phyloP scores from a whole-genome alignment of 1,140 invertebrate genomes.

The Lordiphosa collinella region DNA sequence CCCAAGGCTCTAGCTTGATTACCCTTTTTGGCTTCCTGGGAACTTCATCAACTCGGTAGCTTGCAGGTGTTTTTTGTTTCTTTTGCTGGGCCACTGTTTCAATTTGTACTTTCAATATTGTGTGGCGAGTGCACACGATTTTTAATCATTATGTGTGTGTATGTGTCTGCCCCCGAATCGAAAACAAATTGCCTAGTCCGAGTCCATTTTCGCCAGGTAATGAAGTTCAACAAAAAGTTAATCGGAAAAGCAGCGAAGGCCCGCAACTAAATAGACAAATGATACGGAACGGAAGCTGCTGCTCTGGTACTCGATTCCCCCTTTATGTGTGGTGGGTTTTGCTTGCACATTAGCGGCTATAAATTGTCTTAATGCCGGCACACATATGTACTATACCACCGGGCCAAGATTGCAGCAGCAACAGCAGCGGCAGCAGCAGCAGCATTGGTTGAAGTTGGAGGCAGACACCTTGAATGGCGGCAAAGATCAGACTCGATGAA shows the following conservation, averaged over 20 bases:
- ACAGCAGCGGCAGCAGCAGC: slow-evolving; percentile 9
- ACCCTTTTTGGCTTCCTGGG: slow-evolving; percentile 30
- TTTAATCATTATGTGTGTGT: slow-evolving; percentile 61
- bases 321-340: slow-evolving; percentile 58
- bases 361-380: slow-evolving; percentile 75
- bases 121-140: slow-evolving; percentile 56
- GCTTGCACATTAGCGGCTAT: slow-evolving; percentile 78
- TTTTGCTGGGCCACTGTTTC: slow-evolving; percentile 35
- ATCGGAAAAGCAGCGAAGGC: slow-evolving; percentile 67
- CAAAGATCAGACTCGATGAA: slow-evolving; percentile 69
- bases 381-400: slow-evolving; percentile 14
- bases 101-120: slow-evolving; percentile 65
- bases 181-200: slow-evolving; percentile 56
- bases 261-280: slow-evolving; percentile 78
- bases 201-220: slow-evolving; percentile 71
- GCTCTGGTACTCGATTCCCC: slow-evolving; percentile 10
- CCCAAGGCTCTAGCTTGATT: background rate
- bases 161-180: slow-evolving; percentile 43
- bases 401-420: slow-evolving; percentile 7
- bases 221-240: slow-evolving; percentile 77
- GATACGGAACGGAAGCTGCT: slow-evolving; percentile 76
- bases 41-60: slow-evolving; percentile 45
- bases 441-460: background rate
- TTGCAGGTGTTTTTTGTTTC: slow-evolving; percentile 49
- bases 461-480: slow-evolving; percentile 72